Conservation (phyloP, 2,113 vertebrate genomes). For the Panurus biarmicus region DNA sequence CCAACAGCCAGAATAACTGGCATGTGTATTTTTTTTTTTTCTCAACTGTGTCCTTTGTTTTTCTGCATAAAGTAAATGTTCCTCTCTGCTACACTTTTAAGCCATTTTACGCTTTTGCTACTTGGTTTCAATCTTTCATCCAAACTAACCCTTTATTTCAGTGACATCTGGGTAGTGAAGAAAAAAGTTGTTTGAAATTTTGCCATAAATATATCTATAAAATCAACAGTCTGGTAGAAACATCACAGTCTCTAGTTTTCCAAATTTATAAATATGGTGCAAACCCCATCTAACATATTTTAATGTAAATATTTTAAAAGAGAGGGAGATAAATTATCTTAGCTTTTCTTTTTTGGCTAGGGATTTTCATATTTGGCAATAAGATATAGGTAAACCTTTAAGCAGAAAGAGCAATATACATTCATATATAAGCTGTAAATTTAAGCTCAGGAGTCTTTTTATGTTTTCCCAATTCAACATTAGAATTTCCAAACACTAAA, state of each 20-base stretch:
- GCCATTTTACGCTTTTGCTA: background rate
- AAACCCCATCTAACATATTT: background rate
- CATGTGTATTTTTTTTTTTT: fast-evolving
- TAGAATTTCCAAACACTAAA: background rate
- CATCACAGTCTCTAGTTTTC: background rate
- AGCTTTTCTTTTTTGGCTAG: background rate
- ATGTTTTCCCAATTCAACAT: background rate
- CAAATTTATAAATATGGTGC: background rate
- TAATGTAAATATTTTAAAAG: background rate
- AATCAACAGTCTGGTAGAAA: background rate
- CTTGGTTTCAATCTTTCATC: background rate
- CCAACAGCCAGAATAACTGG: background rate
- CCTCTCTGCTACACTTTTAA: background rate
- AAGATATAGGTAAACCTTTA: background rate
- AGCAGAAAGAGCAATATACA: background rate
- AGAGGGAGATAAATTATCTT: background rate
- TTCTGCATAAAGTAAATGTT: background rate
- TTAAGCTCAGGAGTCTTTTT: background rate
- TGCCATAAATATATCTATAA: background rate
- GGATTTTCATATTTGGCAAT: background rate
- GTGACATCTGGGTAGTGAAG: background rate
- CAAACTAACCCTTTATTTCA: conserved; percentile 16
- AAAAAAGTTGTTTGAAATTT: background rate
- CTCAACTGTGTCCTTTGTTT: background rate
- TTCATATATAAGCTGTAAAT: background rate